Percentiles rank a stretch among this genome's conserved stretches.
These are phyloP conservation scores for Cherax quadricarinatus DNA, from an alignment of 1,140 invertebrate genomes.

Conservation along the genomic window DNA sequence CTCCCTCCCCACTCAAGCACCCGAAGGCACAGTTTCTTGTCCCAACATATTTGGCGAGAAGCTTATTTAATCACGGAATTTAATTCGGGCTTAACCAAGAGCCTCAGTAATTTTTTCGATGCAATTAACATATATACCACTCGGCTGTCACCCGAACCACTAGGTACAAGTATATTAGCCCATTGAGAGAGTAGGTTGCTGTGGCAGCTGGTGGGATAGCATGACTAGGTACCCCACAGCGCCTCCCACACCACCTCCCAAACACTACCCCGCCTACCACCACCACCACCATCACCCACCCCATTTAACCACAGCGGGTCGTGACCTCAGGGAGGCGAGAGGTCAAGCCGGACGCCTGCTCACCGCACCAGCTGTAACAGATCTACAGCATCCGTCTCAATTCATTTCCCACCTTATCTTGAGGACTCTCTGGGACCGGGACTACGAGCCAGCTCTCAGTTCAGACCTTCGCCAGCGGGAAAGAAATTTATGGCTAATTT, in stretches of 20 bases:
- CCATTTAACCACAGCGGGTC: background rate
- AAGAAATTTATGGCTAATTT: conserved; percentile 20
- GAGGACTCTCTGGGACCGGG: background rate
- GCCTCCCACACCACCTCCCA: background rate
- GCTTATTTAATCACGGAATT: too few species aligned
- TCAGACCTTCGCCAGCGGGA: background rate
- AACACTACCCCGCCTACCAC: background rate
- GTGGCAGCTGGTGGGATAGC: background rate
- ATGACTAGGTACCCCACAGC: background rate
- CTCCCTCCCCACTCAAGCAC: background rate
- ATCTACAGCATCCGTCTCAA: conserved; percentile 14
- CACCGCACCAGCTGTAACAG: background rate
- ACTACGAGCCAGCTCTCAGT: background rate
- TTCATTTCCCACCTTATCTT: background rate
- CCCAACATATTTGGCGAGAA: background rate
- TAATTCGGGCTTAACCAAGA: too few species aligned
- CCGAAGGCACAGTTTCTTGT: background rate
- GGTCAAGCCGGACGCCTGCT: conserved; percentile 1
- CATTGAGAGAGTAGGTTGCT: background rate
- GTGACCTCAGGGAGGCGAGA: background rate
- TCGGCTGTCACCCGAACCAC: background rate
- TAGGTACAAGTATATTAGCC: background rate
- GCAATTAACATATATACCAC: background rate
- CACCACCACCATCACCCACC: background rate
- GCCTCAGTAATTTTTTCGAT: background rate